A percentile compares a stretch with the other conserved stretches of the same genome.
phyloP scores from a whole-genome alignment of 2,113 vertebrate genomes.

The Hystrix brachyura region DNA sequence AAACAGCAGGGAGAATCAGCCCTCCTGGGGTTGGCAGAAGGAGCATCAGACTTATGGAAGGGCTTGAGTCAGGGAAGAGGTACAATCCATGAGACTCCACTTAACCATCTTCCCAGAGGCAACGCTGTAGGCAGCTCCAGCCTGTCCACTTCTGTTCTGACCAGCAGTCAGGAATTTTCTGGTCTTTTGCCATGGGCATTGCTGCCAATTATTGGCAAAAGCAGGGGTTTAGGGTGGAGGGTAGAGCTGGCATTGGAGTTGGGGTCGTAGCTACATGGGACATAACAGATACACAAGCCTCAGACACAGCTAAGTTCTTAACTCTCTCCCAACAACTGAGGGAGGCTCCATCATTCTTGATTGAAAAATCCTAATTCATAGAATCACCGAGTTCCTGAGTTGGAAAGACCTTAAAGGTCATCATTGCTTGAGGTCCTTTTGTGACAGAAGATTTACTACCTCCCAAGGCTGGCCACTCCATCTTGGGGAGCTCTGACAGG shows the following conservation, averaged over 20 bases:
- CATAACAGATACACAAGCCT: not conserved
- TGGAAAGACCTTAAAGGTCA: constrained; percentile 71
- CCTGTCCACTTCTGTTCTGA: not conserved
- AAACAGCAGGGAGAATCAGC: not conserved
- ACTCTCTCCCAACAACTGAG: not conserved
- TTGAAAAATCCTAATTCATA: constrained; percentile 71
- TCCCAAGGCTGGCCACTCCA: not conserved
- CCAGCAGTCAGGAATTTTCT: not conserved
- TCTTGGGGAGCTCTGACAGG: constrained; percentile 23
- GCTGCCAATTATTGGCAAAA: not conserved
- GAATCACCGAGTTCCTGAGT: constrained; percentile 35
- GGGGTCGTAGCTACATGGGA: not conserved
- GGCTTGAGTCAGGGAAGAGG: not conserved
- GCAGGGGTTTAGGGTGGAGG: not conserved
- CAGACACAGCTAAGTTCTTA: not conserved
- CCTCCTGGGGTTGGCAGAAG: not conserved
- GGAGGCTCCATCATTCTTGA: constrained; percentile 53
- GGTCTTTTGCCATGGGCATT: not conserved
- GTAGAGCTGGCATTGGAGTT: not conserved
- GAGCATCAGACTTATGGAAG: not conserved
- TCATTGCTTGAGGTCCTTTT: constrained; percentile 53
- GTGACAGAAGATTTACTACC: constrained; percentile 53
- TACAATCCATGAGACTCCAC: not conserved
- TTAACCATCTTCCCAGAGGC: not conserved
- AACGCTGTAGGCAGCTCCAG: not conserved